Conservation (phyloP, 1,140 invertebrate species). For the Papilio glaucus region DNA sequence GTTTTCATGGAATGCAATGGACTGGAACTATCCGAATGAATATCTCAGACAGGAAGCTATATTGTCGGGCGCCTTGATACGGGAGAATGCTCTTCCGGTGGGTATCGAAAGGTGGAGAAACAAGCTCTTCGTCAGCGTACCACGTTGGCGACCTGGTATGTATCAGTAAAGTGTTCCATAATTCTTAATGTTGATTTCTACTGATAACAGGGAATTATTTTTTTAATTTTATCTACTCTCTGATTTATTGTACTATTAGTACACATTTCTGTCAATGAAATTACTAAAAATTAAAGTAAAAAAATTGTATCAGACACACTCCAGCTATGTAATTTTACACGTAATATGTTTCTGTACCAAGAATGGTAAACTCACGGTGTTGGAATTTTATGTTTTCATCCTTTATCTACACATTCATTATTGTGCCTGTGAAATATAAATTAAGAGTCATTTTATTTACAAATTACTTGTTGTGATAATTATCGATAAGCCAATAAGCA, state of each 20-base stretch:
- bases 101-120: constrained; percentile 91
- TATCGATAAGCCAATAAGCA: too few relatives aligned
- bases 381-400: too few relatives aligned
- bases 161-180: constrained; percentile 33
- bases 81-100: constrained; percentile 90
- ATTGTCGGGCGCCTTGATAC: constrained; percentile 85
- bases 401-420: too few relatives aligned
- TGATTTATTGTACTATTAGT: not conserved
- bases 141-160: constrained; percentile 86
- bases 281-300: too few relatives aligned
- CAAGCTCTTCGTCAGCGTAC: constrained; percentile 90
- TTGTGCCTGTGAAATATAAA: too few relatives aligned
- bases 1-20: constrained; percentile 89
- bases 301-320: too few relatives aligned
- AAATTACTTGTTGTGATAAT: too few relatives aligned
- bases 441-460: too few relatives aligned
- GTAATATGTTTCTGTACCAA: too few relatives aligned
- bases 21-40: constrained; percentile 88
- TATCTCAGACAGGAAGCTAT: constrained; percentile 85
- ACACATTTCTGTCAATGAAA: too few relatives aligned
- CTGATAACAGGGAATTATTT: not conserved
- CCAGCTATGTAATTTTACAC: too few relatives aligned
- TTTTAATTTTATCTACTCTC: not conserved
- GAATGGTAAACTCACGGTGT: too few relatives aligned
- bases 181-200: not conserved